Conservation (phyloP, 2,888 invertebrate genomes). For the Polydrusus pterygomalis region DNA sequence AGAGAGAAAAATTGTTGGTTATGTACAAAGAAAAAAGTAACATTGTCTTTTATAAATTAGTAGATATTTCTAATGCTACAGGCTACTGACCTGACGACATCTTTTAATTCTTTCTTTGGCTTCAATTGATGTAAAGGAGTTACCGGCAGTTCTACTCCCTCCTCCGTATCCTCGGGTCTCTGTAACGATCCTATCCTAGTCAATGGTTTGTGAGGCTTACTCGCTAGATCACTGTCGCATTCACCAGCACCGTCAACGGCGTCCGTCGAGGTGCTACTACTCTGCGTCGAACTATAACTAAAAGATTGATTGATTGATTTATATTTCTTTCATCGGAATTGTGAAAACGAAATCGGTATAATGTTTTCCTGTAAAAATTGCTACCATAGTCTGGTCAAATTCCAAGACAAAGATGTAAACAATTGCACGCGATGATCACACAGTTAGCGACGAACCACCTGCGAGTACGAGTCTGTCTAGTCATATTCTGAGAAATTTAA, state of each 20-base stretch:
- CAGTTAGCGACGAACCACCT: too few species aligned
- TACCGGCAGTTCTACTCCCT: constrained; percentile 52
- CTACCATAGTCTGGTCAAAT: too few species aligned
- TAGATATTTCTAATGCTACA: neutral
- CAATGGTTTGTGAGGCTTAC: constrained; percentile 81
- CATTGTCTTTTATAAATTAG: too few species aligned
- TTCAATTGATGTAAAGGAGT: constrained; percentile 60
- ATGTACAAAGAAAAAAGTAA: too few species aligned
- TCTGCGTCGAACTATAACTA: constrained; percentile 66
- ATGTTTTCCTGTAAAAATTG: too few species aligned
- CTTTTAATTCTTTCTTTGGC: constrained; percentile 58
- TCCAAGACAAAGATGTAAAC: too few species aligned
- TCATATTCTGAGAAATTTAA: too few species aligned
- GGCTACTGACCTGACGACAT: constrained; percentile 58
- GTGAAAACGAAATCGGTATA: too few species aligned
- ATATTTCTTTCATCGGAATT: too few species aligned
- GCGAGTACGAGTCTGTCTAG: too few species aligned
- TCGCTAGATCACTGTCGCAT: constrained; percentile 60
- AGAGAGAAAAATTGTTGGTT: neutral
- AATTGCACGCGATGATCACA: too few species aligned
- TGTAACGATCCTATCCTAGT: constrained; percentile 72
- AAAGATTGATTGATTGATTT: too few species aligned
- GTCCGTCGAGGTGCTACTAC: constrained; percentile 51
- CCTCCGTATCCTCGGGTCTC: constrained; percentile 56
- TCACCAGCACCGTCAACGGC: constrained; percentile 58